Conservation (phyloP, 2,113 vertebrate species). For the Neopipo cinnamomea region DNA sequence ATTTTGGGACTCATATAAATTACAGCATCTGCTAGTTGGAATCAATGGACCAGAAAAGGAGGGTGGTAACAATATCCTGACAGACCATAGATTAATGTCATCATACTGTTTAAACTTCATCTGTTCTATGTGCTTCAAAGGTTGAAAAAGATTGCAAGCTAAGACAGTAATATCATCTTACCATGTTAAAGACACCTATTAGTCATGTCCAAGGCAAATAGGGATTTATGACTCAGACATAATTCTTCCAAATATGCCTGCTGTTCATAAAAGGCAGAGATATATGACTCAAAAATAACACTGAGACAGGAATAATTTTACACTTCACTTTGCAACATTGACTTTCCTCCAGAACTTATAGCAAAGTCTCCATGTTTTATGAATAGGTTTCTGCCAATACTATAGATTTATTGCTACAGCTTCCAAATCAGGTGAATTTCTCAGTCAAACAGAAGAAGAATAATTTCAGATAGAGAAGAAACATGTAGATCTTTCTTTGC, state of each 20-base stretch:
- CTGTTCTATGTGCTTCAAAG: constrained; percentile 44
- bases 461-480: not conserved
- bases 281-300: constrained; percentile 78
- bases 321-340: constrained; percentile 71
- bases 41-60: constrained; percentile 27
- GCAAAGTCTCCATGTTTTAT: constrained; percentile 55
- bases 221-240: constrained; percentile 78
- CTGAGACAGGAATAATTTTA: constrained; percentile 76
- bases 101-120: constrained; percentile 50
- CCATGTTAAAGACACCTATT: constrained; percentile 74
- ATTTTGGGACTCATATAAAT: not conserved
- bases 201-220: constrained; percentile 75
- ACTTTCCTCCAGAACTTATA: constrained; percentile 65
- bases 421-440: constrained; percentile 62
- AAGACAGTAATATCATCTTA: constrained; percentile 69
- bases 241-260: constrained; percentile 77
- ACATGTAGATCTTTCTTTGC: not conserved
- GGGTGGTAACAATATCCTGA: constrained; percentile 15
- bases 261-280: constrained; percentile 79
- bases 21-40: constrained; percentile 2
- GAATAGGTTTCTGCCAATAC: constrained; percentile 64
- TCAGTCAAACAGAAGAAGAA: constrained; percentile 51
- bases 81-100: constrained; percentile 34
- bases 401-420: constrained; percentile 55
- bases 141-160: constrained; percentile 68